Evolutionary conservation across 1,140 invertebrate species (phyloP).

Genomic region (Metopolophium dirhodum): DNA sequence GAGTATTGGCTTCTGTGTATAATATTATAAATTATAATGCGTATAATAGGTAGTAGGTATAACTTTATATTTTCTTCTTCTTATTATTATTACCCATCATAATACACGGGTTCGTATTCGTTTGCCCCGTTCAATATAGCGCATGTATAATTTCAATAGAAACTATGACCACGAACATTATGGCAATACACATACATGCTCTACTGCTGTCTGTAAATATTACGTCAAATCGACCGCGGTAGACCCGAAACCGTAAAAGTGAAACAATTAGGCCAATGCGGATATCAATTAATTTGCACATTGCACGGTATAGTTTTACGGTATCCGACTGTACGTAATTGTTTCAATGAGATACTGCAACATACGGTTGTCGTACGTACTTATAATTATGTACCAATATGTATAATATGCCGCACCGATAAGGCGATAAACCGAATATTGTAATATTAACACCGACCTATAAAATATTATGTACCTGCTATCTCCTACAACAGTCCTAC

Average conservation of each 20-base stretch:
- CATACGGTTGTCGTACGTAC: neutral
- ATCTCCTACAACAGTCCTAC: too few species aligned
- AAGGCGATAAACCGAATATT: neutral
- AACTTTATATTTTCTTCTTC: neutral
- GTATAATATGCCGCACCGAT: neutral
- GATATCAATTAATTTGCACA: constrained; percentile 19
- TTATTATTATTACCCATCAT: neutral
- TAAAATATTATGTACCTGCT: neutral
- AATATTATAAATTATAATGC: neutral
- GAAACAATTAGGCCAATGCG: constrained; percentile 20
- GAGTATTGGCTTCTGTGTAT: neutral
- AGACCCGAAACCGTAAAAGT: constrained; percentile 11
- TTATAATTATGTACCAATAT: neutral
- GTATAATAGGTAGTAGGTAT: neutral
- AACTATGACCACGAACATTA: neutral
- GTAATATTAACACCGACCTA: neutral
- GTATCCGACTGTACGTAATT: neutral
- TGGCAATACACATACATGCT: neutral
- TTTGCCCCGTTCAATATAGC: neutral
- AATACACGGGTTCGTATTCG: neutral
- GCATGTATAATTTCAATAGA: neutral
- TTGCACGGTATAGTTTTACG: neutral
- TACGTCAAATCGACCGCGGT: neutral
- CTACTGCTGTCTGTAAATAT: neutral
- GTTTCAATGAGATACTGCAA: neutral